Evolutionary conservation across 2,888 invertebrate species (phyloP).

Genomic region (Latheticus oryzae): DNA sequence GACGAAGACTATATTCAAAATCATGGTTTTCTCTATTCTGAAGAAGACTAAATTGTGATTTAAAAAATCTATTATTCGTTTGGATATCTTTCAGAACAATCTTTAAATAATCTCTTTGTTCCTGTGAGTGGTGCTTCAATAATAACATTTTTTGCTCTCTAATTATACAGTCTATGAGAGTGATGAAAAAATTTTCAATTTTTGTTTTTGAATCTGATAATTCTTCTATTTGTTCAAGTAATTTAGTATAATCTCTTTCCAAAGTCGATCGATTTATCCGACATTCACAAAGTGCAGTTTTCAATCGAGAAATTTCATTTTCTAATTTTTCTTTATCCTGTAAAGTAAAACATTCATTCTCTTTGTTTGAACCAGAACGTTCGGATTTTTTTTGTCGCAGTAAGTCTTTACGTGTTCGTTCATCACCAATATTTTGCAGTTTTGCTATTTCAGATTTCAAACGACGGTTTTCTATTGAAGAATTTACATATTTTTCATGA

Average conservation of each 20-base stretch:
- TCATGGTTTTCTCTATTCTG: too few relatives aligned
- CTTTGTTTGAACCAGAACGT: too few relatives aligned
- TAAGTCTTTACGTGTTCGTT: background rate
- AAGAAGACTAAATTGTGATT: background rate
- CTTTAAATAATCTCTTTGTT: conserved; percentile 13
- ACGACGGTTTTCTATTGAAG: background rate
- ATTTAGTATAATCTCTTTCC: background rate
- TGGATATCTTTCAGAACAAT: conserved; percentile 9
- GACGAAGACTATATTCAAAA: background rate
- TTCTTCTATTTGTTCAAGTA: background rate
- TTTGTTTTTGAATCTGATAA: conserved; percentile 2
- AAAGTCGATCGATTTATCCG: background rate
- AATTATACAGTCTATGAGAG: conserved; percentile 10
- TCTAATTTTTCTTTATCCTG: background rate
- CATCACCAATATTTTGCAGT: background rate
- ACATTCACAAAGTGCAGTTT: background rate
- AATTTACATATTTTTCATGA: too few relatives aligned
- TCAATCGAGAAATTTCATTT: background rate
- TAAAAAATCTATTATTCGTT: conserved; percentile 2
- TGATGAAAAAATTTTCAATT: background rate
- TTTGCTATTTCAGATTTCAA: background rate
- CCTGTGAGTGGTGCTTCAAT: conserved; percentile 1
- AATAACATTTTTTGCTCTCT: conserved; percentile 13
- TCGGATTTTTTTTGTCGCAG: background rate
- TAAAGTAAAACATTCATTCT: background rate